These are phyloP conservation scores for Agonopterix arenella DNA, from an alignment of 2,888 invertebrate species.

Conservation along the genomic window DNA sequence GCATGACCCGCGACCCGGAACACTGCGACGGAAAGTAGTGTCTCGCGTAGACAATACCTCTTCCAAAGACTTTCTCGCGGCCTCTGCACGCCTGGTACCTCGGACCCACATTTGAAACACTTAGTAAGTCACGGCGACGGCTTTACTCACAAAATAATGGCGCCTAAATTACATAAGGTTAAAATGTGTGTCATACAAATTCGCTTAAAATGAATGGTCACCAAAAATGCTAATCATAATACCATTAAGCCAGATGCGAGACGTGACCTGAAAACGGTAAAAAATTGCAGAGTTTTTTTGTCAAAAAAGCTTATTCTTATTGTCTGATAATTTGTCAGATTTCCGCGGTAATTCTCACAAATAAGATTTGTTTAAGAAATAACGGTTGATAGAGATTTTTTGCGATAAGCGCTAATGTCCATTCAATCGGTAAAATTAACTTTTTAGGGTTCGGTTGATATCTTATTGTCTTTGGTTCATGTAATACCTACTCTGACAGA, in stretches of 20 bases:
- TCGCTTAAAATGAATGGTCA: neutral
- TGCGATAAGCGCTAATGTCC: conserved; percentile 13
- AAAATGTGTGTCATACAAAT: neutral
- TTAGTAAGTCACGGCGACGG: conserved; percentile 2
- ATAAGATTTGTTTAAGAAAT: conserved; percentile 35
- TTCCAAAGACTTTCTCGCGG: conserved; percentile 41
- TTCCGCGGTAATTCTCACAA: conserved; percentile 38
- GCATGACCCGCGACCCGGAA: conserved; percentile 39
- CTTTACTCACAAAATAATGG: too few species aligned
- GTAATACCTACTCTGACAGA: too few species aligned
- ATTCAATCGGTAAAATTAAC: conserved; percentile 17
- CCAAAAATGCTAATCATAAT: conserved; percentile 13
- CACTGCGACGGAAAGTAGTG: conserved; percentile 46
- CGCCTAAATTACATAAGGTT: too few species aligned
- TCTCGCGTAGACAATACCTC: conserved; percentile 32
- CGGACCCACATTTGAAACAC: conserved; percentile 12
- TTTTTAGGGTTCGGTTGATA: conserved; percentile 17
- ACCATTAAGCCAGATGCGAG: conserved; percentile 12
- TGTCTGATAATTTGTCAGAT: conserved; percentile 27
- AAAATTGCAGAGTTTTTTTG: too few species aligned
- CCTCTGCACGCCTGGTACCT: conserved; percentile 43
- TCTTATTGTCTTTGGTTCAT: neutral
- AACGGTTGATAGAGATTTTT: conserved; percentile 27
- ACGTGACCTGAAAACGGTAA: conserved; percentile 9
- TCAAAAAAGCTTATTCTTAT: conserved; percentile 12